Base-by-base conservation (phyloP, 2,113 vertebrate genomes). In the Atrichornis clamosus region DNA sequence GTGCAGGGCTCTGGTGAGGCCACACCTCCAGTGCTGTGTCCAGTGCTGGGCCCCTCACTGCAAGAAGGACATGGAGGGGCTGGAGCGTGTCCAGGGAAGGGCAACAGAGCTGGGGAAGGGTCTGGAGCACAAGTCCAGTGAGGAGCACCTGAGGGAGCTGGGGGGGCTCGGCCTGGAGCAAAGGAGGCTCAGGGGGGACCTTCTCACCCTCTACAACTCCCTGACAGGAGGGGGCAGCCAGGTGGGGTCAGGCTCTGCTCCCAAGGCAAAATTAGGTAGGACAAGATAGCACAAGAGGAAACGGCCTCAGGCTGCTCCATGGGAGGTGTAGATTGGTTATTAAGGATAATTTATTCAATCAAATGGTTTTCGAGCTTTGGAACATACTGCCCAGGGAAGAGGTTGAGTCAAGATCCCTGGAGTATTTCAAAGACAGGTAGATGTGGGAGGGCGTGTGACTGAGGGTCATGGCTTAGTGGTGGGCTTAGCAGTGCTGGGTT, bases 31-130 rank as follows among this genome's bases (percentile, higher is more conserved):
- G 32, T 50, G 6, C 41, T 62, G 33, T 3, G 3, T 11, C 6
- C 24, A 32, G 7, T 73, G 19, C 11, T 12, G 19, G 32, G 14
- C 0, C 1, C 12, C 16, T 42, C 26, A 19, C 2, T 3, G 0
- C 11, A 33, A 8, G 4, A 60, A 30, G 9, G 35, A 30, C 11
- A 26, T 2, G 4, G 32, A 23, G 24, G 27, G 0, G 11, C 32
- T 89, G 53, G 19, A 55, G 8, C 0, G 0, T 6, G 16, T 73
- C 73, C 41, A 55, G 30, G 42, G 59, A 84, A 55, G 27, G 14
- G 8, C 23, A 56, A 5, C 0, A 0, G 42, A 42, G 14, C 14
- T 84, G 22, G 19, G 11, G 35, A 67, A 55, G 23, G 15, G 6
- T 72, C 30, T 77, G 52, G 37, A 52, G 24, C 15, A 32, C 21